Evolutionary conservation across 2,797 vertebrate genomes (phyloP).

Genomic region (Acrossocheilus wenchowensis): DNA sequence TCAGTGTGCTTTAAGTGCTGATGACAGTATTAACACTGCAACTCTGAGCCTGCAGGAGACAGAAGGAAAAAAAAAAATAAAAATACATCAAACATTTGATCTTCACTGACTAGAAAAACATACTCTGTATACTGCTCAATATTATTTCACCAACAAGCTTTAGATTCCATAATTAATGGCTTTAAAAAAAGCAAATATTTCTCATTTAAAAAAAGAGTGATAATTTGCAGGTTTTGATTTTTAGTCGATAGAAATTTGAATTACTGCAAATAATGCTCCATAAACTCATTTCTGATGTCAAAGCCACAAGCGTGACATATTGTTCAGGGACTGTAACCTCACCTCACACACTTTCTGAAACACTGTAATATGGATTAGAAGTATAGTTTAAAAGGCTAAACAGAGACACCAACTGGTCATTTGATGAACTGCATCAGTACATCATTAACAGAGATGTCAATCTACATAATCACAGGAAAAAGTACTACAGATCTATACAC

Average conservation of each 20-base stretch:
- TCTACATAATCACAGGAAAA: conserved; percentile 44
- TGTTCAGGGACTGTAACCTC: neutral
- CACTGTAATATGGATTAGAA: neutral
- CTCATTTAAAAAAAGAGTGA: neutral
- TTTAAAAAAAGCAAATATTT: conserved; percentile 2
- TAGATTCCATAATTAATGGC: neutral
- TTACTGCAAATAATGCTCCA: neutral
- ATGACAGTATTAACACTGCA: conserved; percentile 31
- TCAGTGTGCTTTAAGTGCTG: conserved; percentile 21
- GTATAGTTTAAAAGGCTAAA: conserved; percentile 32
- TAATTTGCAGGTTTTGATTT: neutral
- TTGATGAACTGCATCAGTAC: conserved; percentile 75
- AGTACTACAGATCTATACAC: neutral
- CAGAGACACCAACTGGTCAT: conserved; percentile 81
- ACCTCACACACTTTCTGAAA: neutral
- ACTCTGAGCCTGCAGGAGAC: conserved; percentile 19
- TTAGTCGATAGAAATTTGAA: neutral
- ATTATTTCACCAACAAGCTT: neutral
- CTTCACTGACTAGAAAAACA: neutral
- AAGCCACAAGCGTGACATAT: neutral
- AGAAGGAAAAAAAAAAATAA: neutral
- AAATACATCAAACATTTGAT: neutral
- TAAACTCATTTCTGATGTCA: neutral
- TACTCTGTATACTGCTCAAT: neutral
- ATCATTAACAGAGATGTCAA: conserved; percentile 53